Conservation (phyloP, 2,888 invertebrate species). For the Lepidonotus clava region DNA sequence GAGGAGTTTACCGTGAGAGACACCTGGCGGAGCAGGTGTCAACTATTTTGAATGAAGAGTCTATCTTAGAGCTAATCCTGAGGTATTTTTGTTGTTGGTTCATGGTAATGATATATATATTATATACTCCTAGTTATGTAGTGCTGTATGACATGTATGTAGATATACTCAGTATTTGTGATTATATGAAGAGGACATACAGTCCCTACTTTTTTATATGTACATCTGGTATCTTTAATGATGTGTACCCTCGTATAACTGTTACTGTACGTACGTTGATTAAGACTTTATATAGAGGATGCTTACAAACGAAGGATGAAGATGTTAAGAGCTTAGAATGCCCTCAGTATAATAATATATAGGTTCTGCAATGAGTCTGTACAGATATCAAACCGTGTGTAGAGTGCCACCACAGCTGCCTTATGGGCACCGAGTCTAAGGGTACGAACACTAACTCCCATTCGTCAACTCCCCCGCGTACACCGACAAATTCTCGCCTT, state of each 20-base stretch:
- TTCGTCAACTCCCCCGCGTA: too few relatives aligned
- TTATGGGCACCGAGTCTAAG: background rate
- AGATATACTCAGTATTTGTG: constrained; percentile 27
- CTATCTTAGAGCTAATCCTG: background rate
- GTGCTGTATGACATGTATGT: too few relatives aligned
- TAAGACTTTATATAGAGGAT: background rate
- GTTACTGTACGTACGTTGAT: background rate
- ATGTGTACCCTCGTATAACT: background rate
- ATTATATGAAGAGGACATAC: background rate
- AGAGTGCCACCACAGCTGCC: constrained; percentile 32
- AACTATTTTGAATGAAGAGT: constrained; percentile 5
- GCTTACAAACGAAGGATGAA: background rate
- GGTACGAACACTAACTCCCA: too few relatives aligned
- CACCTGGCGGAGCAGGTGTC: background rate
- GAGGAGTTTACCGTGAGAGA: too few relatives aligned
- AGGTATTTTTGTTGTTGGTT: background rate
- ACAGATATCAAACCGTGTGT: constrained; percentile 1
- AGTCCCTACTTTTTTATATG: background rate
- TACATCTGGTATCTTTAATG: constrained; percentile 10
- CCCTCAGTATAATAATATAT: background rate
- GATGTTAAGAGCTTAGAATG: background rate
- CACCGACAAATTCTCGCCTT: too few relatives aligned
- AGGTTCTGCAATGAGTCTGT: background rate
- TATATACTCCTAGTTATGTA: too few relatives aligned
- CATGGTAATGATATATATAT: background rate